A percentile compares a stretch with the other conserved stretches of the same genome.
phyloP scores from a whole-genome alignment of 1,140 invertebrate species.

The Drosophila punjabiensis region DNA sequence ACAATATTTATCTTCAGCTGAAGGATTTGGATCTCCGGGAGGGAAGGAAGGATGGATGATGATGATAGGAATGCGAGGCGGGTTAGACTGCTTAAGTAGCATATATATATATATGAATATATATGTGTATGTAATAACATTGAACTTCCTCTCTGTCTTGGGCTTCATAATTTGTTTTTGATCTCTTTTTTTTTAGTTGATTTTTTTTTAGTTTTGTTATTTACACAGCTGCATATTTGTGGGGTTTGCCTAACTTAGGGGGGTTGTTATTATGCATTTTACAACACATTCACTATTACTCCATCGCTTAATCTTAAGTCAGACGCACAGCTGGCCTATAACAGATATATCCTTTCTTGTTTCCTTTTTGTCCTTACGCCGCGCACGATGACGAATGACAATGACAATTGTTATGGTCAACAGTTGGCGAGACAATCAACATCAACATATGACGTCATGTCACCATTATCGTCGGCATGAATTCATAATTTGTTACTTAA shows the following conservation, averaged over 20 bases:
- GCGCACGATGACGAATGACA: conserved; percentile 12
- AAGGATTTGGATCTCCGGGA: conserved; percentile 22
- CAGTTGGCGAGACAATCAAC: conserved; percentile 10
- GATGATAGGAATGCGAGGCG: conserved; percentile 17
- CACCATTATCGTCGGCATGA: conserved; percentile 14
- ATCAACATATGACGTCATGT: conserved; percentile 10
- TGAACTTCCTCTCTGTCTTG: conserved; percentile 6
- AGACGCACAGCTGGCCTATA: conserved; percentile 44
- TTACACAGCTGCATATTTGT: conserved; percentile 50
- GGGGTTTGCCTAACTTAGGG: conserved; percentile 23
- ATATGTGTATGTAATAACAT: conserved; percentile 25
- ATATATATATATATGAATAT: conserved; percentile 25
- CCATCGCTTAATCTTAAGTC: conserved; percentile 18
- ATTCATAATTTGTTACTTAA: conserved; percentile 29
- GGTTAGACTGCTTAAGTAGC: conserved; percentile 20
- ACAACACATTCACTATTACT: conserved; percentile 32
- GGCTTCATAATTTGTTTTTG: conserved; percentile 6
- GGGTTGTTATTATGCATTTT: conserved; percentile 25
- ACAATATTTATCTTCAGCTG: conserved; percentile 19
- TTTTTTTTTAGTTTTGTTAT: conserved; percentile 30
- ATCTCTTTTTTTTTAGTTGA: background rate
- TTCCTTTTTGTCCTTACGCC: background rate
- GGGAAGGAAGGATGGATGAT: conserved; percentile 17
- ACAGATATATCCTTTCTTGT: conserved; percentile 28
- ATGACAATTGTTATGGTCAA: conserved; percentile 27